Percentiles rank a stretch among this genome's conserved stretches.
Evolutionary conservation across 2,797 vertebrate species (phyloP).

Genomic region (Hylomyscus alleni): DNA sequence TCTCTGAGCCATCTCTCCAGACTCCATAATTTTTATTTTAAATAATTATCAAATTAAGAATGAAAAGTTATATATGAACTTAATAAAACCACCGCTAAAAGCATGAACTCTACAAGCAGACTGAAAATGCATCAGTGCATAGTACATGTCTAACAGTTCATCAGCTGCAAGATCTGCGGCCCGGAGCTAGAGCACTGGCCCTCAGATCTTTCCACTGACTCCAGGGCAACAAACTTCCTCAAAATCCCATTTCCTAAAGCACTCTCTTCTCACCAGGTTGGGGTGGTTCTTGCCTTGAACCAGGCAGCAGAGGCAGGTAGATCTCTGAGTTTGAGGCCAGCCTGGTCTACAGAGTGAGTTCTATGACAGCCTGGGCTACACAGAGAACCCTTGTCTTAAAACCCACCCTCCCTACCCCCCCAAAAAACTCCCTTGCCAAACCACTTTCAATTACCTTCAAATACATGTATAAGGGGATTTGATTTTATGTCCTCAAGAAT

Average conservation of each 20-base stretch:
- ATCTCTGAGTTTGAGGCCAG: background rate
- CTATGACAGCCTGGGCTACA: background rate
- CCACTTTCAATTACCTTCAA: constrained; percentile 48
- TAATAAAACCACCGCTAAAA: constrained; percentile 51
- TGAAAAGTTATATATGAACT: constrained; percentile 52
- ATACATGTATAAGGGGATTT: background rate
- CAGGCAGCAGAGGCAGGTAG: background rate
- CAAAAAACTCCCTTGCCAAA: background rate
- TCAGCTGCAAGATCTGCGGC: background rate
- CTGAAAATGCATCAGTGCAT: background rate
- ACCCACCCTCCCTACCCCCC: background rate
- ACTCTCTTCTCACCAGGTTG: background rate
- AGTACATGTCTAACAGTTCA: constrained; percentile 30
- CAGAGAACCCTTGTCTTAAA: background rate
- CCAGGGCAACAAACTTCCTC: constrained; percentile 1
- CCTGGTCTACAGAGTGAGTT: background rate
- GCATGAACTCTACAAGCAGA: background rate
- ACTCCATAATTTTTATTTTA: background rate
- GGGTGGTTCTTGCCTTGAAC: background rate
- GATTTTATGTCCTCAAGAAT: constrained; percentile 48
- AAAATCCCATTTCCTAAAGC: constrained; percentile 18
- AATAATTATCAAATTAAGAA: constrained; percentile 33
- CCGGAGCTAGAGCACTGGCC: constrained; percentile 16
- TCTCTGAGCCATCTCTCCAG: background rate
- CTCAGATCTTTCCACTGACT: constrained; percentile 9